Conservation (phyloP, 2,888 invertebrate species). For the Stenoptilia bipunctidactyla region DNA sequence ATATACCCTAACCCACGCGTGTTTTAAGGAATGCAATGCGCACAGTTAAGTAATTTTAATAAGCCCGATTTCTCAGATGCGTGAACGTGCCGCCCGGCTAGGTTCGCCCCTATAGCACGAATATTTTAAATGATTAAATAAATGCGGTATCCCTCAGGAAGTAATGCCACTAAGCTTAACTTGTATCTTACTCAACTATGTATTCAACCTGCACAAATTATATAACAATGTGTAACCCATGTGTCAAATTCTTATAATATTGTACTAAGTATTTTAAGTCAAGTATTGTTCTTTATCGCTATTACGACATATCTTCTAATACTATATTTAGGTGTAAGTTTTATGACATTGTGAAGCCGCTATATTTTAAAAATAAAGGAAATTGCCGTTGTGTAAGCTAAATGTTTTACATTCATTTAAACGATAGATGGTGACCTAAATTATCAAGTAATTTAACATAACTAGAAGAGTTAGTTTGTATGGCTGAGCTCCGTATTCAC, state of each 20-base stretch:
- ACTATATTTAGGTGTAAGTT: constrained; percentile 56
- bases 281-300: constrained; percentile 62
- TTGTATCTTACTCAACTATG: not conserved
- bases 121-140: constrained; percentile 27
- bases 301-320: constrained; percentile 68
- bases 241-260: constrained; percentile 60
- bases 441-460: constrained; percentile 62
- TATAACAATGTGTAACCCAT: constrained; percentile 54
- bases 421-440: constrained; percentile 48
- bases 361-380: constrained; percentile 70
- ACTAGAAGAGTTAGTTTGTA: constrained; percentile 67
- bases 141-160: constrained; percentile 68
- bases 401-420: constrained; percentile 59
- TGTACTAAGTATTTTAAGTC: constrained; percentile 31
- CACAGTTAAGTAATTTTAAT: constrained; percentile 35
- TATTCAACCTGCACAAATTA: constrained; percentile 28
- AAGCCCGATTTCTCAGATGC: constrained; percentile 58
- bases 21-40: constrained; percentile 65
- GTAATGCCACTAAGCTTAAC: constrained; percentile 40
- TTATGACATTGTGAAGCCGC: constrained; percentile 66
- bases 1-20: constrained; percentile 45
- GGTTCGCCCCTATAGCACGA: constrained; percentile 68
- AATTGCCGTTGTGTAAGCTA: constrained; percentile 69
- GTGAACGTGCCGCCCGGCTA: constrained; percentile 51
- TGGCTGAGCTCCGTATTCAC: constrained; percentile 56